phyloP scores from a whole-genome alignment of 2,888 invertebrate genomes.

The Fragum sueziense region DNA sequence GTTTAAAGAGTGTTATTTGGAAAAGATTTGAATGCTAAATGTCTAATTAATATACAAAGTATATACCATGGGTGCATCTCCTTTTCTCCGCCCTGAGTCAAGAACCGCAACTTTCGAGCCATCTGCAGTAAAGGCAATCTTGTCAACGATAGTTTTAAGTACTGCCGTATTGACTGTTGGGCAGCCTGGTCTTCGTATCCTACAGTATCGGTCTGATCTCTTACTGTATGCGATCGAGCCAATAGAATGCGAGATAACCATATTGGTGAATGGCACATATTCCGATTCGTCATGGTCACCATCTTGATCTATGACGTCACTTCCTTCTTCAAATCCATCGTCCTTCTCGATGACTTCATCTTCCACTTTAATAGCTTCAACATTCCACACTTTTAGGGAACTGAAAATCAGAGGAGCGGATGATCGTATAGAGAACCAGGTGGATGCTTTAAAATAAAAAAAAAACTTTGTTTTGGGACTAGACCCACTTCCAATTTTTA shows the following conservation, averaged over 20 bases:
- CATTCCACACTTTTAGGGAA: constrained; percentile 42
- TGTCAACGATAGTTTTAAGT: background rate
- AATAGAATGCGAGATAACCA: background rate
- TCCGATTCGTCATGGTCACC: constrained; percentile 5
- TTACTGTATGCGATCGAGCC: constrained; percentile 6
- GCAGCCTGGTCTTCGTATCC: constrained; percentile 8
- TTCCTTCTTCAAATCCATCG: constrained; percentile 18
- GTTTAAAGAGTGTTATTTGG: no score
- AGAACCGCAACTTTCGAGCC: background rate
- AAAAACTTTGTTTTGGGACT: no score
- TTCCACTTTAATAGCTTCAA: constrained; percentile 4
- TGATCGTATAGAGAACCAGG: no score
- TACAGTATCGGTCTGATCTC: background rate
- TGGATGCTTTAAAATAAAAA: no score
- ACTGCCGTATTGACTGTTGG: background rate
- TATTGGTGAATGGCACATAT: background rate
- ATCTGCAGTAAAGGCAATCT: background rate
- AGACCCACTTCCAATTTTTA: no score
- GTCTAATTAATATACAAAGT: no score
- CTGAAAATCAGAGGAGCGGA: constrained; percentile 9
- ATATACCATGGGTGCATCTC: background rate
- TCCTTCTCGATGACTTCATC: constrained; percentile 7
- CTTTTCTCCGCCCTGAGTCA: background rate
- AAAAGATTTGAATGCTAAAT: no score
- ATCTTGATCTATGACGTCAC: constrained; percentile 19